Evolutionary conservation across 2,888 invertebrate genomes (phyloP).

Genomic region (Nymphalis c-album): DNA sequence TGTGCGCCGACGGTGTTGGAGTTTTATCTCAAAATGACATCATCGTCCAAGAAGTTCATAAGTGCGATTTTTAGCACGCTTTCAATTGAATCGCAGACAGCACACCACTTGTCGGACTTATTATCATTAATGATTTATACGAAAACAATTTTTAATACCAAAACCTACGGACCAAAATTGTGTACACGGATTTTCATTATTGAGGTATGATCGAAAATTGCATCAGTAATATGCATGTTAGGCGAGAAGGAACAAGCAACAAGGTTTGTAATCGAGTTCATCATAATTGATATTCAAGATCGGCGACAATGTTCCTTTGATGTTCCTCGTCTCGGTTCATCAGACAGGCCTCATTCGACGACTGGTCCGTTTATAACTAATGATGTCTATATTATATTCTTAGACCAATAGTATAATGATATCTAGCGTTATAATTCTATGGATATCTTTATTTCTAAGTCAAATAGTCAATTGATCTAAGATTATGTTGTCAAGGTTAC

Average conservation of each 20-base stretch:
- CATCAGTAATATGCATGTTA: slow-evolving; percentile 3
- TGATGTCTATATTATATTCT: background rate
- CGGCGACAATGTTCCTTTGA: slow-evolving; percentile 30
- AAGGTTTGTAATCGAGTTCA: slow-evolving; percentile 5
- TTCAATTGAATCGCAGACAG: slow-evolving; percentile 39
- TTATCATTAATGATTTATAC: slow-evolving; percentile 8
- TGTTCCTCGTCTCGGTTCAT: slow-evolving; percentile 23
- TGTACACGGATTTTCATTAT: background rate
- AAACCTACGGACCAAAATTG: background rate
- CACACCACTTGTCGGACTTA: background rate
- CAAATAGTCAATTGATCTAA: too few relatives aligned
- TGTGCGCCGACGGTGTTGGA: slow-evolving; percentile 36
- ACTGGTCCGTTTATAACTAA: slow-evolving; percentile 3
- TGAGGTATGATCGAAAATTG: slow-evolving; percentile 4
- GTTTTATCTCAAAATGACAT: slow-evolving; percentile 50
- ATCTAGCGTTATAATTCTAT: too few relatives aligned
- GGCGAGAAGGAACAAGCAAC: background rate
- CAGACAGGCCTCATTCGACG: slow-evolving; percentile 6
- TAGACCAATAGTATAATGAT: too few relatives aligned
- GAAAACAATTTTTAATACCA: slow-evolving; percentile 4
- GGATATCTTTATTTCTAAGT: too few relatives aligned
- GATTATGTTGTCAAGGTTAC: background rate
- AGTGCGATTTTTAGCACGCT: slow-evolving; percentile 49
- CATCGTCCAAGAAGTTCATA: slow-evolving; percentile 49
- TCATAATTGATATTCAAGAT: slow-evolving; percentile 10